These are phyloP conservation scores for Champsocephalus esox DNA, from an alignment of 2,797 vertebrate genomes.

Conservation along the genomic window DNA sequence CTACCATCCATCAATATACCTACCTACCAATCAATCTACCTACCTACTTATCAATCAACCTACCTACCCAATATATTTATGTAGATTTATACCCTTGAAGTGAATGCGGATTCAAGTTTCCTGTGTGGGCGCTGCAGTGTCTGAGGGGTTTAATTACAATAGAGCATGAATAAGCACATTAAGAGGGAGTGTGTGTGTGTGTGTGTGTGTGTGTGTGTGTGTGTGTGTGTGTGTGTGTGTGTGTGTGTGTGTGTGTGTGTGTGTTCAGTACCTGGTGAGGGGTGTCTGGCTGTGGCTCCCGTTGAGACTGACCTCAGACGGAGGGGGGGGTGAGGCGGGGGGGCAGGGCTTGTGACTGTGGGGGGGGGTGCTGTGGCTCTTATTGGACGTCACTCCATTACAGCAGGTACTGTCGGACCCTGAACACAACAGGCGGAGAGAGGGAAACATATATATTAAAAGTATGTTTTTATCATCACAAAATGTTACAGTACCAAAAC, in stretches of 20 bases:
- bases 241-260: no score
- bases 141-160: background rate
- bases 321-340: constrained; percentile 84
- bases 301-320: constrained; percentile 93
- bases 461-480: no score
- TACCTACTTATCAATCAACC: no score
- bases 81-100: background rate
- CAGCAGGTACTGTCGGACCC: constrained; percentile 97
- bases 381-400: constrained; percentile 95
- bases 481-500: no score
- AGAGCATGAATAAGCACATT: background rate
- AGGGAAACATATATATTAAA: background rate
- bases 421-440: constrained; percentile 52
- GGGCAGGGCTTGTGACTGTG: constrained; percentile 94
- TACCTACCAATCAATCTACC: no score
- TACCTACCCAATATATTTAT: background rate
- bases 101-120: background rate
- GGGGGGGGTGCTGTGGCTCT: constrained; percentile 89
- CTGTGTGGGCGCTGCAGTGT: background rate
- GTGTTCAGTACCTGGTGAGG: constrained; percentile 85
- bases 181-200: background rate
- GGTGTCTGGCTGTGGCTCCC: constrained; percentile 91
- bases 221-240: no score
- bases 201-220: no score
- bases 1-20: no score